Percentiles rank a stretch among this genome's conserved stretches.
These are phyloP conservation scores for Megalopta genalis DNA, from an alignment of 1,140 invertebrate species.

Conservation along the genomic window DNA sequence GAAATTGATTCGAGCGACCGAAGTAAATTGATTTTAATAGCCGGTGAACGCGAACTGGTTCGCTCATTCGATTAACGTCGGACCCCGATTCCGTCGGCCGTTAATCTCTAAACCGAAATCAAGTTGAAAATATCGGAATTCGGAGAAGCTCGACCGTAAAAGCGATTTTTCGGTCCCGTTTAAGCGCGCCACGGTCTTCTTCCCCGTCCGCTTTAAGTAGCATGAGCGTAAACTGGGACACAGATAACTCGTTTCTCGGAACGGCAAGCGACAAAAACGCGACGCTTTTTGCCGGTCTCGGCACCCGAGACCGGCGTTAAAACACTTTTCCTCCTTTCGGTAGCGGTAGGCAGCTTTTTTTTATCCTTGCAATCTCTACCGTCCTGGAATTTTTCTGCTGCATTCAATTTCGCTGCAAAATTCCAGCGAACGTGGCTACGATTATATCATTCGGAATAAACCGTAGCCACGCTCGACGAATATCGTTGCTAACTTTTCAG, in stretches of 20 bases:
- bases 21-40: too few species aligned
- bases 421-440: too few species aligned
- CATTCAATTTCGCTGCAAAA: background rate
- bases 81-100: too few species aligned
- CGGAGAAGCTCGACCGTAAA: background rate
- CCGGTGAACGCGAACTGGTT: too few species aligned
- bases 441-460: too few species aligned
- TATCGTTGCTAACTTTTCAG: too few species aligned
- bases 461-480: too few species aligned
- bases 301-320: background rate
- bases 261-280: background rate
- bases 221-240: constrained; percentile 18
- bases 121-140: background rate
- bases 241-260: constrained; percentile 31
- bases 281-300: background rate
- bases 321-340: background rate
- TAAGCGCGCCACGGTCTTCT: background rate
- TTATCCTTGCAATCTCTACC: background rate
- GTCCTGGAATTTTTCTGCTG: background rate
- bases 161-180: constrained; percentile 20
- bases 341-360: background rate
- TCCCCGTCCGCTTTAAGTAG: background rate
- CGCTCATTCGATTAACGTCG: too few species aligned
- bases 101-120: too few species aligned
- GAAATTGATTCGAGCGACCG: too few species aligned